Evolutionary conservation across 2,888 invertebrate genomes (phyloP).

Genomic region (Tipula unca): DNA sequence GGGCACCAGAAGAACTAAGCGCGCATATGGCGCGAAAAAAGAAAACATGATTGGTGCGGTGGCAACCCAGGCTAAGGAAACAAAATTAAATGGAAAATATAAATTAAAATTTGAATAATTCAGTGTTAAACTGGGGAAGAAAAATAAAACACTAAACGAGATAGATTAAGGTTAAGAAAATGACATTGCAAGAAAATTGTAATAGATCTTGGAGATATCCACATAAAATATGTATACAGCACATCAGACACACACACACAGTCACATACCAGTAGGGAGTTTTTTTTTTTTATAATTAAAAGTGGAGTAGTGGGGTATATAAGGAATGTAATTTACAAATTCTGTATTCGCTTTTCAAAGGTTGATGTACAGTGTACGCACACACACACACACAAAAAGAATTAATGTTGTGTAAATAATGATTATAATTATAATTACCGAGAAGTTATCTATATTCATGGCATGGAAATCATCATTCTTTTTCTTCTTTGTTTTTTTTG

Average conservation of each 20-base stretch:
- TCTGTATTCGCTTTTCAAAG: not conserved
- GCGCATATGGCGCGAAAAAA: not conserved
- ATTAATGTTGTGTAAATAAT: not conserved
- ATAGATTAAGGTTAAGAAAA: constrained; percentile 14
- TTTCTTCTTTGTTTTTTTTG: not conserved
- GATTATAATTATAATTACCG: constrained; percentile 8
- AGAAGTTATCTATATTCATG: not conserved
- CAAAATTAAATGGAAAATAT: not conserved
- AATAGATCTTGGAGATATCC: not conserved
- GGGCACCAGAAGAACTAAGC: not conserved
- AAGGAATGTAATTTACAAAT: not conserved
- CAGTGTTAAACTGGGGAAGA: not conserved
- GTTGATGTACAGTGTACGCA: not conserved
- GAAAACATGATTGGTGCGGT: not conserved
- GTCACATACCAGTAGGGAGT: not conserved
- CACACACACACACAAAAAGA: not conserved
- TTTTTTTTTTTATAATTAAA: not conserved
- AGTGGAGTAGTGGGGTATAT: not conserved
- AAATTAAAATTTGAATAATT: constrained; percentile 14
- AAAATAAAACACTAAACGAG: not conserved
- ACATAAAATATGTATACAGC: not conserved
- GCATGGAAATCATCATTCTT: not conserved
- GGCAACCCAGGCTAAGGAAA: not conserved
- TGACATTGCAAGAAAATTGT: not conserved
- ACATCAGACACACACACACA: not conserved